Base-by-base conservation (phyloP, 1,140 invertebrate genomes). In the Lasioglossum baleicum region DNA sequence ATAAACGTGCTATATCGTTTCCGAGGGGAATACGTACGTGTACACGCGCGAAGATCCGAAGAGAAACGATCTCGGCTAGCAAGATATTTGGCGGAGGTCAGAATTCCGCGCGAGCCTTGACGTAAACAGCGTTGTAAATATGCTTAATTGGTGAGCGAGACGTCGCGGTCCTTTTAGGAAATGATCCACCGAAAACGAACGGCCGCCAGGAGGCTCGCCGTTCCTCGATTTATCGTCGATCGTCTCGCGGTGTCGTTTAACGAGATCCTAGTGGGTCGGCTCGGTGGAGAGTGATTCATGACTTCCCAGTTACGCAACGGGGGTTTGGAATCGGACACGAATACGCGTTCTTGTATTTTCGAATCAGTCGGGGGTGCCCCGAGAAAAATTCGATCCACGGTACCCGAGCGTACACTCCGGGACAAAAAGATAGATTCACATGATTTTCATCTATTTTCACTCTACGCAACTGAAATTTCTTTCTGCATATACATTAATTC, bases 91-190 rank as follows among this genome's bases (percentile, higher is more conserved):
- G 17, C 22, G 2, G 26, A 7, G 35, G 44, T 17, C 15, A 44
- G 53, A 65, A 65, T 74, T 53, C 72, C 61, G 13, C 11, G 61
- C 17, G 31, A 31, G 4, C 22, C 17, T n/a, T 40, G 42, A 13
- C 31, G 72, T 74, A 65, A 74, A 74, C 72, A 74, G 20, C 2
- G 61, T 74, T 74, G 72, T 74, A 74, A 74, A 74, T 74, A 74
- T 74, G 72, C 31, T 31, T 53, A 40, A 65, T 65, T 74, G 72
- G 20, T 58, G 20, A 10, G 17, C n/a, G 17, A 15, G 26, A 35
- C 17, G 60, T 74, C 42, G 44, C 26, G 13, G 10, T 40, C 4
- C 15, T 75, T n/a, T 56, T 35, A n/a, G 31, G 15, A 5, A 53
- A 66, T 31, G 48, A 56, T 40, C 44, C 13, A 2, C 5, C 13